Conservation (phyloP, 1,140 invertebrate genomes). For the Phymorhynchus buccinoides region DNA sequence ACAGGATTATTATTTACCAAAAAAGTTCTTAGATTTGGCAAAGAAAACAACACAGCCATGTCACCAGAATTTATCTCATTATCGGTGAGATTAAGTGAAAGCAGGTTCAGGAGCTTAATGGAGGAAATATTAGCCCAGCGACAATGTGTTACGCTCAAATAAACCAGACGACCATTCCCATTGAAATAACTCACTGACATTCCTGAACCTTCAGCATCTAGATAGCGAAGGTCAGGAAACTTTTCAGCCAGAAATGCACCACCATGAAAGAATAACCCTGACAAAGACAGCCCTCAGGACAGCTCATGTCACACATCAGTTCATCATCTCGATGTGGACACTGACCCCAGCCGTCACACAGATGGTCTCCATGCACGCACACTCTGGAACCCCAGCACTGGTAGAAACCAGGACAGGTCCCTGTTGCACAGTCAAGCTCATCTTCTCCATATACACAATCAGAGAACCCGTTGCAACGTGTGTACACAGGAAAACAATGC, state of each 20-base stretch:
- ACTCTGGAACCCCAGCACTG: not conserved
- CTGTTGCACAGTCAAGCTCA: not conserved
- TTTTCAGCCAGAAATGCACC: not conserved
- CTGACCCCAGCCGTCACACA: slow-evolving; percentile 25
- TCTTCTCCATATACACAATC: not conserved
- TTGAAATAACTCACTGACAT: not conserved
- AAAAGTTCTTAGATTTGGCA: slow-evolving; percentile 30
- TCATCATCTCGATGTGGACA: slow-evolving; percentile 28
- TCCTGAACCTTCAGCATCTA: slow-evolving; percentile 1
- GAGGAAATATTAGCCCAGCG: not conserved
- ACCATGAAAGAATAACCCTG: not conserved
- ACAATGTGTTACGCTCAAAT: not conserved
- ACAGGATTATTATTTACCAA: slow-evolving; percentile 20
- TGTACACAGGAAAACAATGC: slow-evolving; percentile 4
- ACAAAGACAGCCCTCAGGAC: slow-evolving; percentile 16
- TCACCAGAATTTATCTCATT: slow-evolving; percentile 14
- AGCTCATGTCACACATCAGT: not conserved
- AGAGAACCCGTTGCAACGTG: slow-evolving; percentile 18
- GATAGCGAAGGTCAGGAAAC: slow-evolving; percentile 4
- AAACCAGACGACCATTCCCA: not conserved
- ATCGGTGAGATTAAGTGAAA: slow-evolving; percentile 29
- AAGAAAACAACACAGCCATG: not conserved
- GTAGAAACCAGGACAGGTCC: slow-evolving; percentile 11
- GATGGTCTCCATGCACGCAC: not conserved
- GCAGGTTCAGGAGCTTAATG: not conserved